Conservation (phyloP, 2,113 vertebrate genomes). For the Urocitellus parryii region DNA sequence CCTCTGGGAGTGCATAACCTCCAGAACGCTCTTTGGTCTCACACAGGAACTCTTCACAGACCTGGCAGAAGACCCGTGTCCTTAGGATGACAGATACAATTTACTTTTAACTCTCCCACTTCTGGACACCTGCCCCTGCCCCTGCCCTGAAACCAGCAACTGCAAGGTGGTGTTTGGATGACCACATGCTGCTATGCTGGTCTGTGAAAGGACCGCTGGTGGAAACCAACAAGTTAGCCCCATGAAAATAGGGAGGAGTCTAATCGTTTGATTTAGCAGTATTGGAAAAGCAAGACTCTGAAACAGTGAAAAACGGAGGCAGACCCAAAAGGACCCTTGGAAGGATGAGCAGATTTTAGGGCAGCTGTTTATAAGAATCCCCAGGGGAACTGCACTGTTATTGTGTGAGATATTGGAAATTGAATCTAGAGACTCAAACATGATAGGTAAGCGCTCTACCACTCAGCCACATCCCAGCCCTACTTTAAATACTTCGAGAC, state of each 20-base stretch:
- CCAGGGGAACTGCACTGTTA: not conserved
- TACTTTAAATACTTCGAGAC: not conserved
- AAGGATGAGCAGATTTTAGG: not conserved
- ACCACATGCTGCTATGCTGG: not conserved
- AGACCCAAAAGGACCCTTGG: not conserved
- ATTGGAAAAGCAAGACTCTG: not conserved
- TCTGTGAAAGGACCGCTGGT: not conserved
- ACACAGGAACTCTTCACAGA: not conserved
- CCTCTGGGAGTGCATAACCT: not conserved
- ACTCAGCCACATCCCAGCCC: not conserved
- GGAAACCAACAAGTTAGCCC: not conserved
- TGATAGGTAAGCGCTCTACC: not conserved
- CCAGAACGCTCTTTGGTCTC: not conserved
- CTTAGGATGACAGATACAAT: too few relatives aligned
- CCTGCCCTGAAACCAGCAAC: not conserved
- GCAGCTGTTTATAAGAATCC: not conserved
- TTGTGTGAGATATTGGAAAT: too few relatives aligned
- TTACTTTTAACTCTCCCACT: too few relatives aligned
- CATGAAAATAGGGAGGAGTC: not conserved
- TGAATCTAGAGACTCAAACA: not conserved
- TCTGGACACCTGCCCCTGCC: not conserved
- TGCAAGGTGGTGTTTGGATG: not conserved
- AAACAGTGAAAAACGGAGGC: not conserved
- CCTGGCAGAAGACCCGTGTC: not conserved
- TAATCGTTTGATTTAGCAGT: accelerated